phyloP scores from a whole-genome alignment of 2,797 vertebrate genomes.

The Agapornis canus region DNA sequence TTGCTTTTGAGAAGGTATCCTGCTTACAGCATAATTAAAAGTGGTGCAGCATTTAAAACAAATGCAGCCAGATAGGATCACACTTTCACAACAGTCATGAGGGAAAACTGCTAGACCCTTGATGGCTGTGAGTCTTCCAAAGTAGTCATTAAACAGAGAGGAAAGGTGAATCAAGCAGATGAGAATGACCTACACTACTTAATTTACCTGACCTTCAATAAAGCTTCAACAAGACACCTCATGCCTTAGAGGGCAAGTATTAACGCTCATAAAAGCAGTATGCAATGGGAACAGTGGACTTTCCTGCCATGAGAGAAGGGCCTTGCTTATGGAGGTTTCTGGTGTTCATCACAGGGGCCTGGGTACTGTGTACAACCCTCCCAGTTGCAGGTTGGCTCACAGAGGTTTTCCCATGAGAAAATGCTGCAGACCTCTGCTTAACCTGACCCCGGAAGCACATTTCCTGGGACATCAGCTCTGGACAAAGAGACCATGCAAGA shows the following conservation, averaged over 20 bases:
- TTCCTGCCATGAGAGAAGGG: neutral
- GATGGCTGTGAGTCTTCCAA: neutral
- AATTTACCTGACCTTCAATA: neutral
- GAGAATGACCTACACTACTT: neutral
- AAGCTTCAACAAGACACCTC: neutral
- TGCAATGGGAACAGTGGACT: accelerated
- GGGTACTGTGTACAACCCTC: neutral
- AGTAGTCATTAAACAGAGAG: neutral
- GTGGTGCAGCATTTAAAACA: conserved; percentile 3
- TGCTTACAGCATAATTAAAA: conserved; percentile 37
- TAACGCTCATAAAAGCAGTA: neutral
- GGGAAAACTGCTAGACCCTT: neutral
- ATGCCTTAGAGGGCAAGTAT: neutral
- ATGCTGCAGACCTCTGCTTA: neutral
- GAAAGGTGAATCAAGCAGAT: neutral
- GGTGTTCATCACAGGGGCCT: accelerated
- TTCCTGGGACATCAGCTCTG: neutral
- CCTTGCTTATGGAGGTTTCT: neutral
- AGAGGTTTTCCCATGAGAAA: neutral
- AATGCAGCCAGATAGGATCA: conserved; percentile 1
- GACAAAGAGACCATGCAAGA: neutral
- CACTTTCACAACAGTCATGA: neutral
- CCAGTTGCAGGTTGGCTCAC: accelerated
- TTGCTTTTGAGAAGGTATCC: neutral
- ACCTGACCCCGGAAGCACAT: neutral